These are phyloP conservation scores for Nylanderia fulva DNA, from an alignment of 1,140 invertebrate genomes.

Conservation along the genomic window DNA sequence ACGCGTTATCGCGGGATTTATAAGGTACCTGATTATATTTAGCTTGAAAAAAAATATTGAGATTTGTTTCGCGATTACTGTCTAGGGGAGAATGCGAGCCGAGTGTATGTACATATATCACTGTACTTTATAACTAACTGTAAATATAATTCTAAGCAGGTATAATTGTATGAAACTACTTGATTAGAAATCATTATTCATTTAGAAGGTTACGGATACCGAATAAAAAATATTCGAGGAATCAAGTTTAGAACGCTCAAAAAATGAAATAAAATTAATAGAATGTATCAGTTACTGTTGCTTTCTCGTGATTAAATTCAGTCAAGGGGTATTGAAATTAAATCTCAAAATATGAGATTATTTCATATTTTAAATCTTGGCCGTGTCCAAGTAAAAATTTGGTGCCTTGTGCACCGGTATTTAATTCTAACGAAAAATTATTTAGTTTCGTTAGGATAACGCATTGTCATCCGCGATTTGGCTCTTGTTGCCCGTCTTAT, in stretches of 20 bases:
- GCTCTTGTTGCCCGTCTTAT: too few relatives aligned
- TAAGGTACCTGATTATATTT: conserved; percentile 12
- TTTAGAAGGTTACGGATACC: not conserved
- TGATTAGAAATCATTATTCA: not conserved
- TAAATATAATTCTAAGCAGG: not conserved
- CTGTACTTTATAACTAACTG: not conserved
- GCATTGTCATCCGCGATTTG: too few relatives aligned
- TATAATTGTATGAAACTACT: not conserved
- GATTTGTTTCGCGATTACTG: not conserved
- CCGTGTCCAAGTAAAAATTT: too few relatives aligned
- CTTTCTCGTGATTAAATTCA: not conserved
- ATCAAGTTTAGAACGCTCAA: not conserved
- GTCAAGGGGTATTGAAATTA: too few relatives aligned
- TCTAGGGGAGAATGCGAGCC: not conserved
- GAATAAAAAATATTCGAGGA: not conserved
- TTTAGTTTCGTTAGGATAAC: too few relatives aligned
- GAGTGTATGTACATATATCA: not conserved
- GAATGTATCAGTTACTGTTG: not conserved
- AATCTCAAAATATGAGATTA: too few relatives aligned
- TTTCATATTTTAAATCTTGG: too few relatives aligned
- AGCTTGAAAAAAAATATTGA: not conserved
- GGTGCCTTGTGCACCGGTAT: too few relatives aligned
- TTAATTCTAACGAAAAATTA: too few relatives aligned
- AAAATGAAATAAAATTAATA: not conserved
- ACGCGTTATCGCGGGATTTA: conserved; percentile 51